Conservation (phyloP, 2,113 vertebrate species). For the Aix galericulata region DNA sequence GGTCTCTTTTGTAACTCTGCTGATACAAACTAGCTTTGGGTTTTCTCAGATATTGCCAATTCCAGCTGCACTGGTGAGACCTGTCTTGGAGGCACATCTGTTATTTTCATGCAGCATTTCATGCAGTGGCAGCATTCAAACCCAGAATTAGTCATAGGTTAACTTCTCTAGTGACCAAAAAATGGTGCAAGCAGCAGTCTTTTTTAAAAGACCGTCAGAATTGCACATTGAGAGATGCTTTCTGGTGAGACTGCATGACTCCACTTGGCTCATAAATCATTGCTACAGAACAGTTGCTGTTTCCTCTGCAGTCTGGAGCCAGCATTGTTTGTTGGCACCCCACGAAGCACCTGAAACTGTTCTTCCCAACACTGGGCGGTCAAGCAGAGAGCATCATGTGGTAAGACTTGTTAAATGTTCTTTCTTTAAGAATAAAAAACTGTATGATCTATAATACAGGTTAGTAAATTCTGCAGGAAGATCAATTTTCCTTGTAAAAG, state of each 20-base stretch:
- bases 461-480: background rate
- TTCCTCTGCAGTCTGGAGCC: background rate
- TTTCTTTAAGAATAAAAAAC: background rate
- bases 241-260: background rate
- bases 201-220: background rate
- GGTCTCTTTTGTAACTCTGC: background rate
- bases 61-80: background rate
- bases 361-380: background rate
- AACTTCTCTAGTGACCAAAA: background rate
- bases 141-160: background rate
- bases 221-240: background rate
- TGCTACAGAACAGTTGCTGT: accelerated
- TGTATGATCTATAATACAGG: background rate
- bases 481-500: background rate
- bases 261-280: background rate
- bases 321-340: background rate
- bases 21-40: background rate
- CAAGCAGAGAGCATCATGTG: background rate
- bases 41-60: background rate
- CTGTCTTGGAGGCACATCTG: background rate
- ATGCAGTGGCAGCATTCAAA: background rate
- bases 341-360: background rate
- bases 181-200: background rate
- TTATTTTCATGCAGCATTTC: background rate
- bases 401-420: background rate